These are phyloP conservation scores for Sebastes kiyomatsui DNA, from an alignment of 2,797 vertebrate genomes.

Conservation along the genomic window DNA sequence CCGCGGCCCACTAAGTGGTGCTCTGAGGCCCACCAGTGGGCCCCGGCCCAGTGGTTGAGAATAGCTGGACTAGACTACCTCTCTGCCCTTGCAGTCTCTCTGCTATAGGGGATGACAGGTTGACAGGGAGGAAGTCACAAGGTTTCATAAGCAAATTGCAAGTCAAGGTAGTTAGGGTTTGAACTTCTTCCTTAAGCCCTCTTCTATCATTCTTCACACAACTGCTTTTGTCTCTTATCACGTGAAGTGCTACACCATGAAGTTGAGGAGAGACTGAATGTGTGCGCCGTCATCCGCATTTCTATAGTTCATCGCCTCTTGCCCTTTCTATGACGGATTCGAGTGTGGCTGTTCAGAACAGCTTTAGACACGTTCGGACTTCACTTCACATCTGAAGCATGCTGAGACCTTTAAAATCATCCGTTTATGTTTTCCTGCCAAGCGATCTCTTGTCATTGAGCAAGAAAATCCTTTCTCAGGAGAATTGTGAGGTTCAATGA, in stretches of 20 bases:
- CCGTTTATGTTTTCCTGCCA: neutral
- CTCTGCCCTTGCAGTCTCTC: neutral
- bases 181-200: neutral
- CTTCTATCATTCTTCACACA: neutral
- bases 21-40: no score
- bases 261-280: neutral
- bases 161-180: neutral
- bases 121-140: neutral
- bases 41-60: no score
- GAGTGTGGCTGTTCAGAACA: neutral
- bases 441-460: neutral
- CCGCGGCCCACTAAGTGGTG: no score
- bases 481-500: neutral
- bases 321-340: neutral
- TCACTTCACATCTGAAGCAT: neutral
- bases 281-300: neutral
- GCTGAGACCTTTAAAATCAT: neutral
- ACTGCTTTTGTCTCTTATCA: neutral
- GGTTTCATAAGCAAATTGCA: neutral
- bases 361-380: neutral
- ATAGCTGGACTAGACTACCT: no score
- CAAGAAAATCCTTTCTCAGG: neutral
- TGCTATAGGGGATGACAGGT: no score
- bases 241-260: neutral
- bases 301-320: neutral